phyloP scores from a whole-genome alignment of 2,113 vertebrate species.

The Heterocephalus glaber region DNA sequence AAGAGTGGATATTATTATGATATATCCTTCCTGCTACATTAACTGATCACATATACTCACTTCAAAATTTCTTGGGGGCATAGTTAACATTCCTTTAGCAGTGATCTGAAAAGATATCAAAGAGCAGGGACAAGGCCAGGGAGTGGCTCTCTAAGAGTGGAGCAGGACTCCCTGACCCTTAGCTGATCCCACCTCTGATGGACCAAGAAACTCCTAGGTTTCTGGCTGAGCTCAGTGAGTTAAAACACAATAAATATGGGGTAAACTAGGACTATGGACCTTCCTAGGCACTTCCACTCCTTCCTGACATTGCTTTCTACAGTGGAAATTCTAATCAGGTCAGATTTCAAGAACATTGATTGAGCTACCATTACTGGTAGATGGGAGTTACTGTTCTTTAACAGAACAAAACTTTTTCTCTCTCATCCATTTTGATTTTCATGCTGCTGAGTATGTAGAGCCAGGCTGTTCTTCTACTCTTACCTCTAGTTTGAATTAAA shows the following conservation, averaged over 20 bases:
- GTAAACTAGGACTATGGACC: background rate
- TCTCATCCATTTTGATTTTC: background rate
- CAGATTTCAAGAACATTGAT: background rate
- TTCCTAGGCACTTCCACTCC: background rate
- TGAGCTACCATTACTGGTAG: background rate
- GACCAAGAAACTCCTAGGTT: background rate
- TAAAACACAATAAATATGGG: background rate
- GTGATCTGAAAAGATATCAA: background rate
- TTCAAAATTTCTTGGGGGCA: background rate
- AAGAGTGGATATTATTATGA: background rate
- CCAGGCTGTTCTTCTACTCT: background rate
- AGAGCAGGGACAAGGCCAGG: background rate
- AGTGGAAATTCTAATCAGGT: background rate
- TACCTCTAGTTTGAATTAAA: background rate
- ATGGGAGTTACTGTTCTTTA: background rate
- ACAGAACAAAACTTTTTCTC: background rate
- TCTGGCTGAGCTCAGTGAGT: background rate
- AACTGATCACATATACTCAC: background rate
- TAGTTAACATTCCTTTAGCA: background rate
- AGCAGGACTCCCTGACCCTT: background rate
- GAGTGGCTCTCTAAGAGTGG: background rate
- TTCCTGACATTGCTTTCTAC: background rate
- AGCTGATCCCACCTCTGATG: background rate
- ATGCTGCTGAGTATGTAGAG: background rate
- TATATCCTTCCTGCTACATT: background rate